A percentile compares a stretch with the other conserved stretches of the same genome.
Conservation (phyloP, 2,888 invertebrate genomes). For the Arctia plantaginis region DNA sequence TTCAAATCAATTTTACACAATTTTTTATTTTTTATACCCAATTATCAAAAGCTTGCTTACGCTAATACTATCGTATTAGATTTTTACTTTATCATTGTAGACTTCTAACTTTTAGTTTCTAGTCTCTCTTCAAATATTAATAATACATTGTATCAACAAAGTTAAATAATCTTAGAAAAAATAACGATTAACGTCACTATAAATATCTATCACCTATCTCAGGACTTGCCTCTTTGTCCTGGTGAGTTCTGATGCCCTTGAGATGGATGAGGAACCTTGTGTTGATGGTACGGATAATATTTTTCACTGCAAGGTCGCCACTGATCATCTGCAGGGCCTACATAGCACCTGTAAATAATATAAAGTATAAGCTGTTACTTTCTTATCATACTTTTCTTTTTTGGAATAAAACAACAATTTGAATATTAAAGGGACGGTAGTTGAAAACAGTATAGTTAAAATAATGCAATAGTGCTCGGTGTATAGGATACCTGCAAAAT, state of each 20-base stretch:
- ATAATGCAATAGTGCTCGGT: neutral
- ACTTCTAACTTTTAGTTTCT: too few species aligned
- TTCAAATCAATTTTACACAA: neutral
- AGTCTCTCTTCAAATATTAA: too few species aligned
- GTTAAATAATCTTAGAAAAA: too few species aligned
- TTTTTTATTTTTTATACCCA: neutral
- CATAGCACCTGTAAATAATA: slow-evolving; percentile 90
- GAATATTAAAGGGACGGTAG: too few species aligned
- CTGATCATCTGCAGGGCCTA: slow-evolving; percentile 91
- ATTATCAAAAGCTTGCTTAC: too few species aligned
- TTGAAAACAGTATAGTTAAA: neutral
- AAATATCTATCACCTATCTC: neutral
- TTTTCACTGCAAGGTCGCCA: slow-evolving; percentile 95
- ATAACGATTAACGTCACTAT: neutral
- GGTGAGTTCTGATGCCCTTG: slow-evolving; percentile 58
- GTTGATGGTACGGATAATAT: slow-evolving; percentile 89
- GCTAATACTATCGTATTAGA: too few species aligned
- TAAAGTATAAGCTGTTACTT: neutral
- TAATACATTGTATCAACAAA: too few species aligned
- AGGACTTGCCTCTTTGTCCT: slow-evolving; percentile 39
- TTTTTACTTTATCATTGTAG: too few species aligned
- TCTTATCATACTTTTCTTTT: too few species aligned
- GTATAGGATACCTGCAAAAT: neutral
- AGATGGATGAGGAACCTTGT: slow-evolving; percentile 77
- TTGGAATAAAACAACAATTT: too few species aligned